A percentile compares a stretch with the other conserved stretches of the same genome.
phyloP scores from a whole-genome alignment of 2,888 invertebrate genomes.

The Ectemnius cavifrons region DNA sequence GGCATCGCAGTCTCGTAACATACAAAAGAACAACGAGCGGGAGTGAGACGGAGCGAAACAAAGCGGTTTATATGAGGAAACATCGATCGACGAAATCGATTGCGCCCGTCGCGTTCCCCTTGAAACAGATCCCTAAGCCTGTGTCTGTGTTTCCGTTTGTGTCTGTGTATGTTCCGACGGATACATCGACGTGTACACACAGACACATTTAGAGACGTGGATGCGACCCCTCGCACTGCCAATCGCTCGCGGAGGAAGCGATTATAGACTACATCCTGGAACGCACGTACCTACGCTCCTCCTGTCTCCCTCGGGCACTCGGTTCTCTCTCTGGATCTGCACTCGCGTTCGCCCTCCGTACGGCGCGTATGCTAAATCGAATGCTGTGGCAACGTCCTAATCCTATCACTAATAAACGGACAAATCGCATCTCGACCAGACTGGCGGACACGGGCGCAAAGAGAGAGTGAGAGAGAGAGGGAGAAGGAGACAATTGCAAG shows the following conservation, averaged over 20 bases:
- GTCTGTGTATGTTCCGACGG: conserved; percentile 35
- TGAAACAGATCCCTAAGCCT: conserved; percentile 55
- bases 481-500: neutral
- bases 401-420: conserved; percentile 46
- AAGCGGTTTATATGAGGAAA: conserved; percentile 61
- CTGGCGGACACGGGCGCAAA: conserved; percentile 2
- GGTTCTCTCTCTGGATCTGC: neutral
- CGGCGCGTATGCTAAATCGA: conserved; percentile 57
- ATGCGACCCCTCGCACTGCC: conserved; percentile 65
- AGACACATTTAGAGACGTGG: conserved; percentile 20
- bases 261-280: conserved; percentile 74
- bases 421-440: conserved; percentile 20
- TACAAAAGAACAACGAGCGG: neutral
- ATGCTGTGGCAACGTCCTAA: conserved; percentile 51
- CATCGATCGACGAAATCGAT: conserved; percentile 70
- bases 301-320: conserved; percentile 7
- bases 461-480: conserved; percentile 8
- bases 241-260: conserved; percentile 70
- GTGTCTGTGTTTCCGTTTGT: too few relatives aligned
- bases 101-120: conserved; percentile 41
- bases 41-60: neutral
- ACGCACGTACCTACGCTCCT: conserved; percentile 53
- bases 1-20: neutral
- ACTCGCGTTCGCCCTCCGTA: conserved; percentile 41
- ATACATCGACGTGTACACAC: conserved; percentile 27